Base-by-base conservation (phyloP, 2,113 vertebrate species). In the Proteles cristata region DNA sequence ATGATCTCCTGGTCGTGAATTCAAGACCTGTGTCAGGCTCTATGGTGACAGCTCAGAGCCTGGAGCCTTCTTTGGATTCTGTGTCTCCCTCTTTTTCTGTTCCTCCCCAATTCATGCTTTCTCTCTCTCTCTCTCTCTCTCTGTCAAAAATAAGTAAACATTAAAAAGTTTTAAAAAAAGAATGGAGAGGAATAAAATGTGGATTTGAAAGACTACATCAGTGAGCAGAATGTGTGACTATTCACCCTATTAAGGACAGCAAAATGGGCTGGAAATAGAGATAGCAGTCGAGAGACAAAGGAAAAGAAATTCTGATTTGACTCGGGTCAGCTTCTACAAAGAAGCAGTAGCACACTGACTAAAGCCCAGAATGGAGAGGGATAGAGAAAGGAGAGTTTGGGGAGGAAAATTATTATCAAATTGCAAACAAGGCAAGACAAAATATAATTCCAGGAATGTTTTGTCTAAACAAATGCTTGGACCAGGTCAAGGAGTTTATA, bases 381-480 rank as follows among this genome's bases (percentile, higher is more conserved):
- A 0, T 33, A 7, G 23, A 25, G n/a, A n/a, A 4, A 25, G 2
- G 16, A 35, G 50, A 61, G 16, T 0, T 81, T 4, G 33, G 39
- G 1, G 31, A 25, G n/a, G 74, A 55, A 73, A n/a, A 31, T 71
- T 87, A 71, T 79, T 82, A 61, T 53, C 96, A 35, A 89, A 58
- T 83, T 88, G 2, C 35, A 97, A 84, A 66, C 5, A 43, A 55
- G 16, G n/a, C n/a, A 77, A 93, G 33, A 73, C 48, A 85, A 71
- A 86, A 53, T 83, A 12, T 12, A 48, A 14, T 55, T 96, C 45
- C 17, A 85, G 68, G 33, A 88, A 83, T 91, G 25, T 77, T 94
- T 88, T 92, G 11, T 84, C 26, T 89, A 39, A 90, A 83, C 45
- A 88, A 69, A 83, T n/a, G 23, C 14, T 82, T 96, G 35, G 35